Base-by-base conservation (phyloP, 2,888 invertebrate genomes). In the Hesperia comma region DNA sequence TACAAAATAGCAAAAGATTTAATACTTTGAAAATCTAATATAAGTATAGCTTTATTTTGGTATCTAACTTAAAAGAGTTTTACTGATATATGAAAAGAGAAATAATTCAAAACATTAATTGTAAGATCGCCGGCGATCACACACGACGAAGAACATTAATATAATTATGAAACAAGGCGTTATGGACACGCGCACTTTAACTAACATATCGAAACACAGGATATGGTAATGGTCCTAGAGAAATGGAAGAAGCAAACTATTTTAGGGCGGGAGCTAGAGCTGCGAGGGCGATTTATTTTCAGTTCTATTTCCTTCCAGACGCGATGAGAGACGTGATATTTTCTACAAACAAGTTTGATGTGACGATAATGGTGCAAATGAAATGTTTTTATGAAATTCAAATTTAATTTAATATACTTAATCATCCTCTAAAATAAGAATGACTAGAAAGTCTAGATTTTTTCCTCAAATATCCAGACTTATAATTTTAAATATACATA, bases 191-290 rank as follows among this genome's bases (percentile, higher is more conserved):
- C 76, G 77, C 82, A 77, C 79, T 81, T 78, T 77, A 78, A 75
- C 75, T 74, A 79, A 83, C 79, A 82, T 79, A 83, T 83, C 79
- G 79, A 76, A 75, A 79, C 83, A 86, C 92, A 92, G 92, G 92
- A 92, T 91, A 90, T 86, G 87, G 90, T 90, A 91, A 91, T 88
- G 85, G 84, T 80, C 79, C 85, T 75, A 82, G 84, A 87, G 88
- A 87, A 88, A 87, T 87, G 85, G 86, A 83, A 84, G 85, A 82
- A 81, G 76, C 77, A 79, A 83, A 88, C 90, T 92, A 92, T 92
- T 91, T 92, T 88, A 85, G 91, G 88, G 80, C 81, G 80, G 83
- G 83, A 86, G 87, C 82, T 77, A 80, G 86, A 85, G 61, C n/a
- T 61, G 66, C 32, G 88, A 88, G 88, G 86, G 88, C 85, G 88